Base-by-base conservation (phyloP, 2,113 vertebrate genomes). In the Cariama cristata region DNA sequence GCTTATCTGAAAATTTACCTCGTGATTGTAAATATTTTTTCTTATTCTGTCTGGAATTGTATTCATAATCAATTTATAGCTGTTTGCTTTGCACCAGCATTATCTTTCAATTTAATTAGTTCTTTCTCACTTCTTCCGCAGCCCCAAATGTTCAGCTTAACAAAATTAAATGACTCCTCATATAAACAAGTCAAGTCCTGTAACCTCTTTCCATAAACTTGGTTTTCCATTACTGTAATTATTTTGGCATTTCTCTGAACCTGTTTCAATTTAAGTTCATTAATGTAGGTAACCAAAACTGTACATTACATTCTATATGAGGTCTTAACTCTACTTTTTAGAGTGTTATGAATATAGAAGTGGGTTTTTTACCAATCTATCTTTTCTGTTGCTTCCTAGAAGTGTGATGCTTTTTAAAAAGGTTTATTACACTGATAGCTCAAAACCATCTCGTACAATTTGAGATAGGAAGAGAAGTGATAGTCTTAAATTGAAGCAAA, bases 221-320 rank as follows among this genome's bases (percentile, higher is more conserved):
- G 19, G 3, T n/a, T 91, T 96, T 93, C 60, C 73, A 90, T 93
- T 93, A 90, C 22, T 45, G 35, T 80, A 93, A 95, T 93, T 81
- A 94, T 91, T 95, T 85, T 93, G 80, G 68, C 42, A 87, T 74
- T 91, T 95, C 64, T 89, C 52, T 91, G 64, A 95, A 74, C 69
- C 15, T 63, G 3, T 84, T 93, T 93, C 75, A 53, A 49, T 86
- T 84, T 45, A 62, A 45, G 32, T 81, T 90, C n/a, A 79, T 79
- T 91, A 87, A 74, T 45, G 55, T 55, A 74, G 59, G 50, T 89
- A 95, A 77, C 47, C 14, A 69, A 89, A 90, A 74, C 27, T 81
- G 16, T 74, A 58, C 24, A 38, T 74, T 74, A 42, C 52, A 45
- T 74, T 86, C 35, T 40, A 13, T 56, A 60, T 45, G 24, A 88